Evolutionary conservation across 2,797 vertebrate species (phyloP).

Genomic region (Valencia hispanica): DNA sequence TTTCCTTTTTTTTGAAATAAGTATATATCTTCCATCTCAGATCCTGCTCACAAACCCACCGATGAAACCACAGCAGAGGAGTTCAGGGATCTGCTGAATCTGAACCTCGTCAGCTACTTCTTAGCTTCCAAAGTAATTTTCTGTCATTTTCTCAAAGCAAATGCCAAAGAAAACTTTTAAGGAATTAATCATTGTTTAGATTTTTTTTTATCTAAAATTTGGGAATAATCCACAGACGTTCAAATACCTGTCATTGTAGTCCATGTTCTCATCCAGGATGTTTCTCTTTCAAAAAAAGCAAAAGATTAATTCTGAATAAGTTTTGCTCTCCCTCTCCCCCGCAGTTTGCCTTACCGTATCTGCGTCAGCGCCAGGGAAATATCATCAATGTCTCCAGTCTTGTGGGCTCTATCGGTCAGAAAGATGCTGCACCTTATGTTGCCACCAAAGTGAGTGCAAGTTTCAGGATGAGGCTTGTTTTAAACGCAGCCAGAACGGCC

Average conservation of each 20-base stretch:
- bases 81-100: slow-evolving; percentile 82
- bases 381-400: slow-evolving; percentile 87
- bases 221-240: neutral
- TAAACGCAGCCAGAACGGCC: accelerated
- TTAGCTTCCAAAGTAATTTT: slow-evolving; percentile 80
- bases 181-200: neutral
- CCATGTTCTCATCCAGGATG: neutral
- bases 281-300: neutral
- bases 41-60: slow-evolving; percentile 81
- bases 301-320: neutral
- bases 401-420: slow-evolving; percentile 81
- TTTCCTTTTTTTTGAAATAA: neutral
- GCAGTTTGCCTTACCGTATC: slow-evolving; percentile 81
- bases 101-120: slow-evolving; percentile 86
- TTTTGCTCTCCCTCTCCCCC: slow-evolving; percentile 2
- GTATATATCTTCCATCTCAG: slow-evolving; percentile 67
- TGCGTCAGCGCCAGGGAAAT: slow-evolving; percentile 81
- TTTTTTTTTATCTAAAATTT: neutral
- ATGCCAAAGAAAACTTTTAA: neutral
- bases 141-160: neutral
- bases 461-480: no score
- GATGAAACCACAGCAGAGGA: slow-evolving; percentile 82
- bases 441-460: slow-evolving; percentile 84
- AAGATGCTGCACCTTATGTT: slow-evolving; percentile 80
- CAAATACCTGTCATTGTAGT: neutral